Percentiles rank a stretch among this genome's conserved stretches.
phyloP scores from a whole-genome alignment of 2,113 vertebrate species.

The Entelurus aequoreus region DNA sequence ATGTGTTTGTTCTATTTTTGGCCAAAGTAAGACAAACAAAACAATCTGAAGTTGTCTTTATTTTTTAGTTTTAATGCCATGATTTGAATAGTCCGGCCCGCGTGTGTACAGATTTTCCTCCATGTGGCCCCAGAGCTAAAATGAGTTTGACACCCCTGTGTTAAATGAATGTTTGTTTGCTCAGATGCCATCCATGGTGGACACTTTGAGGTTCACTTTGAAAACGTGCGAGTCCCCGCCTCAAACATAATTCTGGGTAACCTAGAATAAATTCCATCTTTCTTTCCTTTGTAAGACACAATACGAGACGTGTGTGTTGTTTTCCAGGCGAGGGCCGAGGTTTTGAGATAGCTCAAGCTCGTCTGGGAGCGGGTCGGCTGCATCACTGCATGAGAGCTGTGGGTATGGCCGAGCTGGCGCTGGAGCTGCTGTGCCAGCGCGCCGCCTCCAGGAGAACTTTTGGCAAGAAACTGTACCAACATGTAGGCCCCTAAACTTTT shows the following conservation, averaged over 20 bases:
- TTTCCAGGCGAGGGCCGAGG: constrained; percentile 84
- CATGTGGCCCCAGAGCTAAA: too few relatives aligned
- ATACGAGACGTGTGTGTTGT: background rate
- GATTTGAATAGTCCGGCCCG: too few relatives aligned
- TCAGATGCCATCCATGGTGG: constrained; percentile 86
- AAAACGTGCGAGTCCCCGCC: constrained; percentile 77
- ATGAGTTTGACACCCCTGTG: background rate
- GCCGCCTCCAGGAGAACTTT: constrained; percentile 76
- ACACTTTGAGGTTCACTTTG: constrained; percentile 91
- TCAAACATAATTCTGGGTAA: constrained; percentile 86
- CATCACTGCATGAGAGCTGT: constrained; percentile 91
- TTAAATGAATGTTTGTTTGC: background rate
- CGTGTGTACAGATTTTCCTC: too few relatives aligned
- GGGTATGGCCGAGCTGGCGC: constrained; percentile 75
- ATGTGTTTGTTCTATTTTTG: too few relatives aligned
- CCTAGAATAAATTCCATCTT: constrained; percentile 3
- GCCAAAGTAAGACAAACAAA: too few relatives aligned
- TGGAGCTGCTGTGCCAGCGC: constrained; percentile 81
- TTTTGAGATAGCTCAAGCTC: constrained; percentile 88
- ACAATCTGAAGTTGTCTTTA: too few relatives aligned
- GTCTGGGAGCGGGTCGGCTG: constrained; percentile 84
- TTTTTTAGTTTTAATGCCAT: too few relatives aligned
- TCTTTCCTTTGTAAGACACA: background rate
- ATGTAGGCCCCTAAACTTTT: constrained; percentile 66
- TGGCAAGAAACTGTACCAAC: constrained; percentile 81